phyloP scores from a whole-genome alignment of 2,888 invertebrate species.

The Monopis laevigella region DNA sequence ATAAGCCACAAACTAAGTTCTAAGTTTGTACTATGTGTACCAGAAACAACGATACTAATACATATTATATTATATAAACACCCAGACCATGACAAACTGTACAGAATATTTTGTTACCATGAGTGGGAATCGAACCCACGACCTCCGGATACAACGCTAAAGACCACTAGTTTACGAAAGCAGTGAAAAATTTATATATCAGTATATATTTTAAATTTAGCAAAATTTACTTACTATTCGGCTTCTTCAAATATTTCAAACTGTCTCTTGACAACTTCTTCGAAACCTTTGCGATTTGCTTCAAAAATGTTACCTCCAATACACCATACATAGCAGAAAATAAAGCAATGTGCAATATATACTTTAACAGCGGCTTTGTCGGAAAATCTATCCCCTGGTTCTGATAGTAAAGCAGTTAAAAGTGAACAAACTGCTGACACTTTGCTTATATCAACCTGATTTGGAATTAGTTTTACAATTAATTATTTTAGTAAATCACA shows the following conservation, averaged over 20 bases:
- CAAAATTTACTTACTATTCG: slow-evolving; percentile 44
- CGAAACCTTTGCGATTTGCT: slow-evolving; percentile 73
- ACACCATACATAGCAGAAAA: slow-evolving; percentile 86
- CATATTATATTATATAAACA: too few relatives aligned
- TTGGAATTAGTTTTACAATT: background rate
- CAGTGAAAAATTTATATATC: too few relatives aligned
- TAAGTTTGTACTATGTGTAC: too few relatives aligned
- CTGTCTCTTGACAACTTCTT: slow-evolving; percentile 73
- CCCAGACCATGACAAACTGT: too few relatives aligned
- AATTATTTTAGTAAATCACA: background rate
- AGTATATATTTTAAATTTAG: too few relatives aligned
- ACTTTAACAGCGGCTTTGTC: slow-evolving; percentile 71
- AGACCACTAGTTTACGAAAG: too few relatives aligned
- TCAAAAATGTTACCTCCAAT: slow-evolving; percentile 87
- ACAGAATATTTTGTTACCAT: too few relatives aligned
- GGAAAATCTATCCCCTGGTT: slow-evolving; percentile 67
- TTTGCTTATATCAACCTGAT: slow-evolving; percentile 84
- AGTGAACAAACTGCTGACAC: slow-evolving; percentile 78
- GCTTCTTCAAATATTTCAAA: slow-evolving; percentile 77
- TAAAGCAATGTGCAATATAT: slow-evolving; percentile 79
- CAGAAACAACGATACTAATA: too few relatives aligned
- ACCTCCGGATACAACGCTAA: too few relatives aligned
- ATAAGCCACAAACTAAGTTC: too few relatives aligned
- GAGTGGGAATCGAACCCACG: too few relatives aligned
- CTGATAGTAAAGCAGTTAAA: slow-evolving; percentile 73